Evolutionary conservation across 2,888 invertebrate species (phyloP).

Genomic region (Camponotus fellah): DNA sequence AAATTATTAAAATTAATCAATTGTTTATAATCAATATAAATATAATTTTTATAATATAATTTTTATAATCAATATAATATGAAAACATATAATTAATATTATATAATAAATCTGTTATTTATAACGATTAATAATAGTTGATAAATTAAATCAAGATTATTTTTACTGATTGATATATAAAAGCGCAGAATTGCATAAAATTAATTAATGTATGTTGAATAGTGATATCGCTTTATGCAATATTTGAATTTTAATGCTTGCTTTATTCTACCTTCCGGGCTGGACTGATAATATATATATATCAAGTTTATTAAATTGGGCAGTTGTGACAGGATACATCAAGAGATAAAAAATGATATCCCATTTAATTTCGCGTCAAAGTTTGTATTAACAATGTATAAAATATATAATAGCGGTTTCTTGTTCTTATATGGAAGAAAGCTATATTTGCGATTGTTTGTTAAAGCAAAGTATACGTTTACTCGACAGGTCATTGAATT

Average conservation of each 20-base stretch:
- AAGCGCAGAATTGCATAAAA: not conserved
- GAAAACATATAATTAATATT: not conserved
- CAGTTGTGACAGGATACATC: slow-evolving; percentile 1
- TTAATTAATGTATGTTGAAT: not conserved
- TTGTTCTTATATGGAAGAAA: not conserved
- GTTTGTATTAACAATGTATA: not conserved
- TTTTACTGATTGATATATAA: not conserved
- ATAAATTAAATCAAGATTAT: not conserved
- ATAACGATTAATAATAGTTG: not conserved
- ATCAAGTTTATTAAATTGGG: slow-evolving; percentile 21
- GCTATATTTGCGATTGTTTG: slow-evolving; percentile 1
- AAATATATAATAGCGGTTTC: not conserved
- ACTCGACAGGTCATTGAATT: slow-evolving; percentile 49
- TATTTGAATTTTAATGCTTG: not conserved
- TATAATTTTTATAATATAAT: too few species aligned
- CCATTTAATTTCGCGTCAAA: not conserved
- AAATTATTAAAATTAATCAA: slow-evolving; percentile 4
- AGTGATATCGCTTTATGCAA: not conserved
- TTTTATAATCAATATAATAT: not conserved
- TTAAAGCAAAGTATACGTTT: slow-evolving; percentile 17
- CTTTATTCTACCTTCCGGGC: not conserved
- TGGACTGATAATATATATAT: slow-evolving; percentile 19
- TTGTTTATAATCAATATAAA: not conserved
- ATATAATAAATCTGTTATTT: not conserved
- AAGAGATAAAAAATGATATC: slow-evolving; percentile 23